Conservation (phyloP, 2,888 invertebrate species). For the Caenorhabditis angaria region DNA sequence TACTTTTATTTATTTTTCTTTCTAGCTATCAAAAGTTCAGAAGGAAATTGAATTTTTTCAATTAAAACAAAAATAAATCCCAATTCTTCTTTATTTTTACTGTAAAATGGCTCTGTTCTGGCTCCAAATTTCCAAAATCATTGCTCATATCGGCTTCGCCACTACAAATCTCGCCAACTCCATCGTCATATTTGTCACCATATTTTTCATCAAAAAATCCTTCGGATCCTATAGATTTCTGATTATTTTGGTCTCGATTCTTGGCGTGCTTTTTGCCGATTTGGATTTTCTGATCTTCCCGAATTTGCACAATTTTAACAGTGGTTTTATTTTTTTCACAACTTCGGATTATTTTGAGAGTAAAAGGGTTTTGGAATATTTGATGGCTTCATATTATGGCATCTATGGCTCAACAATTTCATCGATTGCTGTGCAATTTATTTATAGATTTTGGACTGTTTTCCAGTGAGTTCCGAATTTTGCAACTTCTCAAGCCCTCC, state of each 20-base stretch:
- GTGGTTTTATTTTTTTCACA: conserved; percentile 13
- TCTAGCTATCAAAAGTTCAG: no score
- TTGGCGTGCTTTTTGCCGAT: conserved; percentile 18
- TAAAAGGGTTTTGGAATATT: background rate
- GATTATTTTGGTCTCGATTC: conserved; percentile 16
- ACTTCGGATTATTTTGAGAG: background rate
- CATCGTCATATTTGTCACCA: conserved; percentile 14
- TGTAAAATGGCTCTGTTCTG: no score
- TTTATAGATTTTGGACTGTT: background rate
- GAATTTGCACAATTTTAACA: conserved; percentile 13
- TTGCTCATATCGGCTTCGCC: background rate
- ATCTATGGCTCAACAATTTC: background rate
- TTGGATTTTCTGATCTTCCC: conserved; percentile 23
- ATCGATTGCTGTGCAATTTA: background rate
- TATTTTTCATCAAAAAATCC: conserved; percentile 13
- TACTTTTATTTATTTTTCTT: no score
- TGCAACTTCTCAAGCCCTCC: background rate
- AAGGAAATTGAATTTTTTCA: no score
- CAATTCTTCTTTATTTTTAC: no score
- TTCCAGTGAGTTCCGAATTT: background rate
- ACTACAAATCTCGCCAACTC: background rate
- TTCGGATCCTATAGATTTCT: conserved; percentile 29
- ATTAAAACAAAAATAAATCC: no score
- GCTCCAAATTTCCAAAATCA: background rate
- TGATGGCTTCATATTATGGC: background rate